These are phyloP conservation scores for Nesogale talazaci DNA, from an alignment of 2,113 vertebrate species.

Conservation along the genomic window DNA sequence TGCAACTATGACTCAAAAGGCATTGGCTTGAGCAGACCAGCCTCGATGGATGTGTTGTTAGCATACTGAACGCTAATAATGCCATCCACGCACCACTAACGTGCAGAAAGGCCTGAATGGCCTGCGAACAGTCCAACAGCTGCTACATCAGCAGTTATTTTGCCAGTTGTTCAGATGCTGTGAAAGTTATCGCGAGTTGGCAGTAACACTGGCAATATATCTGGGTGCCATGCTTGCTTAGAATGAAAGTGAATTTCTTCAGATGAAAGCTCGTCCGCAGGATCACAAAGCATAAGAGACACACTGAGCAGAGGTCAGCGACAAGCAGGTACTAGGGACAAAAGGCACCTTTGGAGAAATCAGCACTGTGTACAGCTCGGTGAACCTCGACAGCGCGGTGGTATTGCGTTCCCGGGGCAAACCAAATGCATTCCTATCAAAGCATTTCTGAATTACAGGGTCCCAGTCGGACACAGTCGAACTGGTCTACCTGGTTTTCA, in stretches of 20 bases:
- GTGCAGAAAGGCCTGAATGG: conserved; percentile 39
- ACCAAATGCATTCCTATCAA: neutral
- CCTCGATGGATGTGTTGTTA: neutral
- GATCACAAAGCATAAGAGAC: neutral
- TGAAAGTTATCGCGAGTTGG: conserved; percentile 51
- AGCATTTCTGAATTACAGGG: neutral
- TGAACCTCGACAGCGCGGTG: neutral
- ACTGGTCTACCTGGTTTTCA: neutral
- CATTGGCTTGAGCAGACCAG: neutral
- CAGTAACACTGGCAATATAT: conserved; percentile 36
- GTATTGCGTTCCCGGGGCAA: neutral
- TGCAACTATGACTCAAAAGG: neutral
- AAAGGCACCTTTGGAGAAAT: neutral
- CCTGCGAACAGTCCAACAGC: neutral
- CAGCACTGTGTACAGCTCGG: neutral
- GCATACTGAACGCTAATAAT: neutral
- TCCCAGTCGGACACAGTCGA: neutral
- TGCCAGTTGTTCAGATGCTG: conserved; percentile 50
- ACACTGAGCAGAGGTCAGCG: neutral
- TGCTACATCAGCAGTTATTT: conserved; percentile 61
- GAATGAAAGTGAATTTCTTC: conserved; percentile 53
- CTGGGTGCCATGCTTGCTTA: conserved; percentile 27
- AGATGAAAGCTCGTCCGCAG: neutral
- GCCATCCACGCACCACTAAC: neutral
- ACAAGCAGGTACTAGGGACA: conserved; percentile 21